These are phyloP conservation scores for Diplosoma virens DNA, from an alignment of 23 tunicate species.

Conservation along the genomic window DNA sequence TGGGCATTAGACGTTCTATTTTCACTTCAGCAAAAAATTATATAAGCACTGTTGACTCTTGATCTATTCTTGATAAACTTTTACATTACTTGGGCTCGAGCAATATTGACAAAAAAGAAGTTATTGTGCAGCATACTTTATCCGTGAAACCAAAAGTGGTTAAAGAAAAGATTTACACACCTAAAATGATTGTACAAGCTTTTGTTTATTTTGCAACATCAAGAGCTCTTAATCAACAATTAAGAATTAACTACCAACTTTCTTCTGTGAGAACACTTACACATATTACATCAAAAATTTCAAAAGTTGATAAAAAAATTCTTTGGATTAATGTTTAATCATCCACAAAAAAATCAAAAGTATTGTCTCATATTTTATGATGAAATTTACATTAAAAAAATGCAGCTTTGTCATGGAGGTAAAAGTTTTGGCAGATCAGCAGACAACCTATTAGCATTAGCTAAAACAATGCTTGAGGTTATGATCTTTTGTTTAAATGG, in stretches of 20 bases:
- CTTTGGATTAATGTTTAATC: not conserved
- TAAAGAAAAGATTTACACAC: not conserved
- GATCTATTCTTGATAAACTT: not conserved
- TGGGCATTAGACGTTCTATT: not conserved
- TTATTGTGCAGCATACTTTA: not conserved
- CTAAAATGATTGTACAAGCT: not conserved
- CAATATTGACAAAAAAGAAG: not conserved
- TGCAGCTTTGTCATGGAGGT: constrained; percentile 2
- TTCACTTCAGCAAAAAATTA: not conserved
- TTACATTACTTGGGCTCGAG: not conserved
- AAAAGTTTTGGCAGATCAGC: not conserved
- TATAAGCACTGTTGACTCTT: not conserved
- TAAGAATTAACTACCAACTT: not conserved
- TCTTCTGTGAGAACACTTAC: not conserved
- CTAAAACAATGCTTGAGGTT: constrained; percentile 2
- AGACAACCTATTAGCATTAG: not conserved
- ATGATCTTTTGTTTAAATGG: not conserved
- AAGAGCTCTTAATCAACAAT: not conserved
- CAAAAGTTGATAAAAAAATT: constrained; percentile 4
- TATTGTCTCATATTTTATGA: not conserved
- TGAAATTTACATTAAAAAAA: constrained; percentile 7
- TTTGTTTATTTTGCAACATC: not conserved
- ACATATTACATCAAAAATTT: constrained; percentile 17
- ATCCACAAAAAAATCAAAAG: not conserved
- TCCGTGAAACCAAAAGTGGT: not conserved